phyloP scores from a whole-genome alignment of 2,888 invertebrate species.

The Plebejus melissa region DNA sequence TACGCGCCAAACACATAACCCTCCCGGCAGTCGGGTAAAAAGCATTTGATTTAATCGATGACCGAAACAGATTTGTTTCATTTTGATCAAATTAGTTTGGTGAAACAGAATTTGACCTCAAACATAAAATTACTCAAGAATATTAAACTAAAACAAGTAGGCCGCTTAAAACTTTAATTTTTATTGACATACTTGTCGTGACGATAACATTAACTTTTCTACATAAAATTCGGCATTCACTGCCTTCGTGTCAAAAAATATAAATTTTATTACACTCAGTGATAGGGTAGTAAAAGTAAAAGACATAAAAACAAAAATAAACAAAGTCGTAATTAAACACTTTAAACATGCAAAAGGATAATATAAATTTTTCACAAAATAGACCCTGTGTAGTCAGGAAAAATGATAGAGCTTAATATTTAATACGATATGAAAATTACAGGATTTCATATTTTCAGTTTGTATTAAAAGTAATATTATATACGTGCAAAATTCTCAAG shows the following conservation, averaged over 20 bases:
- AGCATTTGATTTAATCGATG: too few species aligned
- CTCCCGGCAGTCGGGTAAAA: too few species aligned
- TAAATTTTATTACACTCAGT: slow-evolving; percentile 19
- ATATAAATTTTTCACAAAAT: neutral
- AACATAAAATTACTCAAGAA: neutral
- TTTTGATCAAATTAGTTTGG: too few species aligned
- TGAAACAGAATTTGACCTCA: too few species aligned
- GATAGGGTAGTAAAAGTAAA: slow-evolving; percentile 24
- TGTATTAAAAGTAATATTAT: neutral
- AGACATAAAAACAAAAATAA: slow-evolving; percentile 22
- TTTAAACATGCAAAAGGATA: slow-evolving; percentile 20
- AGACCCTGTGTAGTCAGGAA: neutral
- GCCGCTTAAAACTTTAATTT: slow-evolving; percentile 7
- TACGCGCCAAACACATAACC: too few species aligned
- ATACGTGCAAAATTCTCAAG: neutral
- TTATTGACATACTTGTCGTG: slow-evolving; percentile 3
- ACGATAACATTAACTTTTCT: slow-evolving; percentile 15
- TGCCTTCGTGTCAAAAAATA: slow-evolving; percentile 19
- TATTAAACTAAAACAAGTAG: neutral
- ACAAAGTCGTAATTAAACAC: slow-evolving; percentile 23
- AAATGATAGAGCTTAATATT: neutral
- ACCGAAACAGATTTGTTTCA: too few species aligned
- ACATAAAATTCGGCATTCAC: neutral
- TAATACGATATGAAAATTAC: neutral
- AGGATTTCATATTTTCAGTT: neutral